Evolutionary conservation across 2,797 vertebrate species (phyloP).

Genomic region (Rhinoraja longicauda): DNA sequence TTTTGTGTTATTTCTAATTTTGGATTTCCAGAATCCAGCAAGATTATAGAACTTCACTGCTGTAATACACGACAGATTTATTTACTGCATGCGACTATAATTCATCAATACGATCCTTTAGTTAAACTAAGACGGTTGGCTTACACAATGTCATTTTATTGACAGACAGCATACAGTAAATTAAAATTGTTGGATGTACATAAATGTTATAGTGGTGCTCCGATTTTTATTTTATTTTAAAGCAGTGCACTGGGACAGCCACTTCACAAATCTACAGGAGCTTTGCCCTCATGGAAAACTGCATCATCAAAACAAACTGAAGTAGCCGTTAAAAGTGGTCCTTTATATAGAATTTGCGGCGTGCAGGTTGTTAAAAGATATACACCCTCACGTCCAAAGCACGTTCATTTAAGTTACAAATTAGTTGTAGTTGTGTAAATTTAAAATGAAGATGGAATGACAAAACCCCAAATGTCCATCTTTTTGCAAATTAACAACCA

Average conservation of each 20-base stretch:
- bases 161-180: neutral
- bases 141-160: neutral
- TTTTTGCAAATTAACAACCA: neutral
- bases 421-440: neutral
- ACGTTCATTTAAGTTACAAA: constrained; percentile 11
- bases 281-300: neutral
- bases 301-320: neutral
- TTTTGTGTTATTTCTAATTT: no score
- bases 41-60: no score
- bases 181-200: neutral
- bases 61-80: neutral
- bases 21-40: no score
- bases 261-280: neutral
- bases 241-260: neutral
- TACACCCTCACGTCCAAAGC: neutral
- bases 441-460: neutral
- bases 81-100: neutral
- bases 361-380: neutral
- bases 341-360: neutral
- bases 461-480: constrained; percentile 2
- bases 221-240: constrained; percentile 1
- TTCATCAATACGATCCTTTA: neutral
- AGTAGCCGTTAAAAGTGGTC: neutral
- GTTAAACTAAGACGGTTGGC: neutral
- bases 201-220: neutral